Evolutionary conservation across 2,888 invertebrate genomes (phyloP).

Genomic region (Caenorhabditis sp.): DNA sequence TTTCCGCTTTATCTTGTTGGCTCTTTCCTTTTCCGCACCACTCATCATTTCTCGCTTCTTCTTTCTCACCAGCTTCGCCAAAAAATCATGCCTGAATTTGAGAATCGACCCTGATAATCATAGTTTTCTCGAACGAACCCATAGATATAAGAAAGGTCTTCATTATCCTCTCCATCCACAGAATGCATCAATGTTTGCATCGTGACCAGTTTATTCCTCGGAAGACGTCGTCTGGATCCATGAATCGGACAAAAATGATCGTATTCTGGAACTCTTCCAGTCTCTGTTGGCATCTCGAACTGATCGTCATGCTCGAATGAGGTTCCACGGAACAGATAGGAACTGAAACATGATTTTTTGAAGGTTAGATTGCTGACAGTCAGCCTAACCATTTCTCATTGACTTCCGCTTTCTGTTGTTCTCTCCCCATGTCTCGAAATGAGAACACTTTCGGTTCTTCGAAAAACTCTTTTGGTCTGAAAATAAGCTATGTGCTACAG

Average conservation of each 20-base stretch:
- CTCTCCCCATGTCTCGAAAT: slow-evolving; percentile 69
- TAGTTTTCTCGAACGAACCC: slow-evolving; percentile 37
- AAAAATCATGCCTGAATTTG: slow-evolving; percentile 75
- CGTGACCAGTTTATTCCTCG: slow-evolving; percentile 66
- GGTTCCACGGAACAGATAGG: slow-evolving; percentile 77
- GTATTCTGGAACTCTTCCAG: slow-evolving; percentile 76
- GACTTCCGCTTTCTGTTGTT: slow-evolving; percentile 65
- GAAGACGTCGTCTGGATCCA: slow-evolving; percentile 76
- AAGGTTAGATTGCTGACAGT: not conserved
- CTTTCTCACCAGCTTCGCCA: slow-evolving; percentile 79
- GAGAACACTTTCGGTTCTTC: slow-evolving; percentile 71
- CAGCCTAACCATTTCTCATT: slow-evolving; percentile 76
- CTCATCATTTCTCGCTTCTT: slow-evolving; percentile 66
- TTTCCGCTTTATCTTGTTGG: slow-evolving; percentile 76
- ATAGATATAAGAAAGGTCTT: slow-evolving; percentile 60
- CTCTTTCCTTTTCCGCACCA: slow-evolving; percentile 62
- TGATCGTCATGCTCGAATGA: slow-evolving; percentile 68
- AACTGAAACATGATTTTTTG: slow-evolving; percentile 60
- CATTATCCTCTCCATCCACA: slow-evolving; percentile 68
- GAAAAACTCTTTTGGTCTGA: slow-evolving; percentile 76
- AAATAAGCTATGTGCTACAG: not conserved
- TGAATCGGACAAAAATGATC: slow-evolving; percentile 83
- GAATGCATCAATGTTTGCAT: slow-evolving; percentile 75
- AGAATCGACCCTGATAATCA: not conserved
- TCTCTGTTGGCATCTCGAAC: slow-evolving; percentile 57